Base-by-base conservation (phyloP, 2,888 invertebrate genomes). In the Heliconius ethilla region DNA sequence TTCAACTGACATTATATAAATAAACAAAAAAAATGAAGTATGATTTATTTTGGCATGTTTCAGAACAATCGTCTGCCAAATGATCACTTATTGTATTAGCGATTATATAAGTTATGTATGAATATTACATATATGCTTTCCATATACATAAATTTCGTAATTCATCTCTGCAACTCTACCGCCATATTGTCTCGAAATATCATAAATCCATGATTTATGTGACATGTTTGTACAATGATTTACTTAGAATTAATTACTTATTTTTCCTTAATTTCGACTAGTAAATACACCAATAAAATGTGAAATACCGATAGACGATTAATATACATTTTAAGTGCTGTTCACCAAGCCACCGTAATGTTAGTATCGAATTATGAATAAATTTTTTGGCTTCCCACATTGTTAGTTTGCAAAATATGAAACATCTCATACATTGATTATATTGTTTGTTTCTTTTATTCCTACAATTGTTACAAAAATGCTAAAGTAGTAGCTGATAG, bases 1-100 rank as follows among this genome's bases (percentile, higher is more conserved):
- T 87, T 89, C 76, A 75, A 79, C 78, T 80, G 78, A 81, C 76
- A 76, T 76, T 76, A 78, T 76, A 75, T 76, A 76, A 73, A 70
- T 72, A 77, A 89, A 87, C 86, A 85, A 84, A 87, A 86, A 87
- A 79, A 80, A 79, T 67, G 29, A 65, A 76, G 62, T 40, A 63
- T 78, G 75, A 77, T 76, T 33, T 73, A 73, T 76, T 69, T 63
- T 73, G 75, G 78, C 70, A 75, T 74, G 78, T 75, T 76, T 79
- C 45, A 69, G 59, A 75, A 45, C 67, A 80, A 75, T 72, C 77
- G 70, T 33, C 27, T 66, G 77, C 79, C 80, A 59, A 72, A 78
- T 37, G 74, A 77, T 75, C 70, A 72, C 62, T 78, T 66, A 72
- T 70, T 37, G 66, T 45, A 45, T 74, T 70, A 75, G 78, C 67